Base-by-base conservation (phyloP, 2,888 invertebrate genomes). In the Timandra comae region DNA sequence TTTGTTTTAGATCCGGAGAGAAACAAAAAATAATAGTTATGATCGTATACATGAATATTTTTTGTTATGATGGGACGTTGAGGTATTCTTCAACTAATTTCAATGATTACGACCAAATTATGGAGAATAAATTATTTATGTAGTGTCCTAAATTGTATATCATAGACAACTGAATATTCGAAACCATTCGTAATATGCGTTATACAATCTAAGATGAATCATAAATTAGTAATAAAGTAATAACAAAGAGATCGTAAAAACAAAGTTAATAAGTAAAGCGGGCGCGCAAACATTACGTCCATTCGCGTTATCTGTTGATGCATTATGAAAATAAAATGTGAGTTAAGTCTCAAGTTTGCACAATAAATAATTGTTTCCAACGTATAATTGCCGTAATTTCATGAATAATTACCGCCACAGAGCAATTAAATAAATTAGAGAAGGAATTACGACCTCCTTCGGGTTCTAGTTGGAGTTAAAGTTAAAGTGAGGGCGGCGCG, bases 341-440 rank as follows among this genome's bases (percentile, higher is more conserved):
- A 84, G 71, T 84, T 84, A 84, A 71, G 72, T 70, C 71, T 74
- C 64, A 80, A 85, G 79, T 84, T 85, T 81, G 77, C 63, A 82
- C 76, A 80, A 84, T 85, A 85, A 85, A 85, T 85, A 84, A 84
- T 82, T 84, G 84, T 84, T 84, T 81, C 81, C 63, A 48, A 72
- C 77, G 69, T 82, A 69, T 84, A 85, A 85, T 85, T 82, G 82
- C 85, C 80, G 85, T 82, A 85, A 85, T 85, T 85, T 84, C 82
- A 85, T 85, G 85, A 85, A 84, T 85, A 85, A 85, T 85, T 82
- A 80, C 82, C 69, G 74, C 81, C 82, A 75, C 77, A 82, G 77
- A 75, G 84, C 84, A 85, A 85, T 85, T 85, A 85, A 81, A 85
- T 85, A 84, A 85, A 85, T 85, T 82, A 84, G 75, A 64, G 71